Evolutionary conservation across 2,797 vertebrate genomes (phyloP).

Genomic region (Manis javanica): DNA sequence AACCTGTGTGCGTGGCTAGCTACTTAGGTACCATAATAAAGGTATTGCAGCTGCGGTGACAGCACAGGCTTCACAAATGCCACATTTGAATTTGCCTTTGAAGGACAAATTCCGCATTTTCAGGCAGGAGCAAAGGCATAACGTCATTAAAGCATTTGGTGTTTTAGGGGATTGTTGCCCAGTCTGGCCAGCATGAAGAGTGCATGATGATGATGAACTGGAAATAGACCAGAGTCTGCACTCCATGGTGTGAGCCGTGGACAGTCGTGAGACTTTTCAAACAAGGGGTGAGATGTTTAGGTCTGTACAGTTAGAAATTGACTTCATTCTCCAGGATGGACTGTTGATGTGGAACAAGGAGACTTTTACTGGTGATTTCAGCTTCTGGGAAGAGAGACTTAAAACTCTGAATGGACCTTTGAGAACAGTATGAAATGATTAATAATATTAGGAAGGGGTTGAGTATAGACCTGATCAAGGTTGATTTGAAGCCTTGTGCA

Average conservation of each 20-base stretch:
- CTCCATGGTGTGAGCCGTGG: neutral
- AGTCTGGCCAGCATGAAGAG: neutral
- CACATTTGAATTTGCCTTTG: neutral
- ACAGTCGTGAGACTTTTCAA: neutral
- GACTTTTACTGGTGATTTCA: neutral
- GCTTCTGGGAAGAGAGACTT: neutral
- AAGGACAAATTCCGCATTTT: neutral
- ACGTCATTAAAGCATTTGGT: neutral
- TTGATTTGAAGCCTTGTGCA: constrained; percentile 13
- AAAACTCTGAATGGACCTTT: neutral
- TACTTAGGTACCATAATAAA: neutral
- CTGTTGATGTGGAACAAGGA: neutral
- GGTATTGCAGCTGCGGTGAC: neutral
- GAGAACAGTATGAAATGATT: neutral
- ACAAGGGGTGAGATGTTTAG: neutral
- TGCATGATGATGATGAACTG: neutral
- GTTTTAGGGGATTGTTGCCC: neutral
- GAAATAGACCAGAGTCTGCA: neutral
- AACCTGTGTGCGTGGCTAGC: neutral
- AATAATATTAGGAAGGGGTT: neutral
- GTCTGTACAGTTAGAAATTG: neutral
- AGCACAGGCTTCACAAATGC: neutral
- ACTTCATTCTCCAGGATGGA: neutral
- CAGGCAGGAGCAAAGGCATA: neutral
- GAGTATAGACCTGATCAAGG: neutral